Percentiles rank a stretch among this genome's conserved stretches.
These are phyloP conservation scores for Tonatia bakeri DNA, from an alignment of 2,113 vertebrate genomes.

Conservation along the genomic window DNA sequence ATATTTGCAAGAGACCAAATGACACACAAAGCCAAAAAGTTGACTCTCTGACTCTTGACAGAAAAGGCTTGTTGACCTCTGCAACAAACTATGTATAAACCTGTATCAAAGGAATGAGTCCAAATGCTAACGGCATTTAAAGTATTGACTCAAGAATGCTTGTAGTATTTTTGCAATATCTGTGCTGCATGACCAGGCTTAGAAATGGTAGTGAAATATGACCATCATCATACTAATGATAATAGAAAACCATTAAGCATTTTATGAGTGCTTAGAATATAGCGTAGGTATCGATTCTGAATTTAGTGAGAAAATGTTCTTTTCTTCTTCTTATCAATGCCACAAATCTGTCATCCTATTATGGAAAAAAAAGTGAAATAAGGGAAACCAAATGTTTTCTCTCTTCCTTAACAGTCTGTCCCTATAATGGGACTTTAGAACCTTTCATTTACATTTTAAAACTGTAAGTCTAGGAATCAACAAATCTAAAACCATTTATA, in stretches of 20 bases:
- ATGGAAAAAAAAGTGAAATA: conserved; percentile 10
- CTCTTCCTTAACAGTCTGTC: not conserved
- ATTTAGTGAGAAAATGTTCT: conserved; percentile 12
- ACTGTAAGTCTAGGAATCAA: not conserved
- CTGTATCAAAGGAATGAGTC: not conserved
- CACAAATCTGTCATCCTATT: not conserved
- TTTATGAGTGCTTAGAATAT: not conserved
- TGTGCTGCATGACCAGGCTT: not conserved
- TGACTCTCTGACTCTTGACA: not conserved
- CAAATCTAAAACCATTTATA: not conserved
- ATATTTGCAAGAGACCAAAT: not conserved
- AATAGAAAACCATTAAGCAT: not conserved
- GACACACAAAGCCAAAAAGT: not conserved
- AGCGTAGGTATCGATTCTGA: not conserved
- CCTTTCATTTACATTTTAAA: not conserved
- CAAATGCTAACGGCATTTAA: not conserved
- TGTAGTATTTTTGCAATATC: not conserved
- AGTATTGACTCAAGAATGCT: not conserved
- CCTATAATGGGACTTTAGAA: not conserved
- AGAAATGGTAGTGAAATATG: not conserved
- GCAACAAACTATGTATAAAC: not conserved
- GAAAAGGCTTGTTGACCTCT: not conserved
- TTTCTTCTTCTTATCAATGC: not conserved
- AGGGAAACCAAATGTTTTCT: not conserved
- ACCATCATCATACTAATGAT: not conserved